phyloP scores from a whole-genome alignment of 2,113 vertebrate genomes.

The Erinaceus europaeus region DNA sequence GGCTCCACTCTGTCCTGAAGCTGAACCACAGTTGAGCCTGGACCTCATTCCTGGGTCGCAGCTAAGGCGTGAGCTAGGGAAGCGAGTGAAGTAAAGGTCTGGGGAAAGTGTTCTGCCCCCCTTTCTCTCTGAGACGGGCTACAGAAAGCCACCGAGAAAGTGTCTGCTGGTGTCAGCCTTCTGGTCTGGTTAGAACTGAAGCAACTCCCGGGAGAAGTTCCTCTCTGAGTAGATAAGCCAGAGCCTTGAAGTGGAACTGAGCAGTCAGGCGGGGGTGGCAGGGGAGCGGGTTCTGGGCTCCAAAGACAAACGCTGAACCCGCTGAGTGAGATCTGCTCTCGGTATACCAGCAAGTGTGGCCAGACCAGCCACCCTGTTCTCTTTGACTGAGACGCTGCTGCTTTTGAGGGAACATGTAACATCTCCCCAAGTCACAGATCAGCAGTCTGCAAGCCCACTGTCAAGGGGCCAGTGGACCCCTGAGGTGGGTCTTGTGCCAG shows the following conservation, averaged over 20 bases:
- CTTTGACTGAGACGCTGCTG: background rate
- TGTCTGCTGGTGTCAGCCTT: background rate
- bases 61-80: conserved; percentile 55
- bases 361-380: conserved; percentile 13
- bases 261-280: conserved; percentile 35
- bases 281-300: too few species aligned
- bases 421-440: background rate
- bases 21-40: conserved; percentile 68
- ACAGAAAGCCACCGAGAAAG: conserved; percentile 24
- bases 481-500: background rate
- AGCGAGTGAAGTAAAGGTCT: conserved; percentile 63
- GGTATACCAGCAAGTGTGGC: background rate
- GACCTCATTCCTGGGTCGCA: conserved; percentile 53
- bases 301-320: too few species aligned
- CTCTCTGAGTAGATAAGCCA: conserved; percentile 48
- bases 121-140: conserved; percentile 39
- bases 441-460: background rate
- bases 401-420: conserved; percentile 46
- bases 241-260: conserved; percentile 52
- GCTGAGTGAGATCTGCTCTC: conserved; percentile 22
- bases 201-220: conserved; percentile 8
- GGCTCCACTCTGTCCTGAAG: conserved; percentile 67
- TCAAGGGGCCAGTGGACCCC: background rate
- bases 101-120: too few species aligned
- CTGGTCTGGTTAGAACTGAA: conserved; percentile 8